These are phyloP conservation scores for Allacma fusca DNA, from an alignment of 2,888 invertebrate species.

Conservation along the genomic window DNA sequence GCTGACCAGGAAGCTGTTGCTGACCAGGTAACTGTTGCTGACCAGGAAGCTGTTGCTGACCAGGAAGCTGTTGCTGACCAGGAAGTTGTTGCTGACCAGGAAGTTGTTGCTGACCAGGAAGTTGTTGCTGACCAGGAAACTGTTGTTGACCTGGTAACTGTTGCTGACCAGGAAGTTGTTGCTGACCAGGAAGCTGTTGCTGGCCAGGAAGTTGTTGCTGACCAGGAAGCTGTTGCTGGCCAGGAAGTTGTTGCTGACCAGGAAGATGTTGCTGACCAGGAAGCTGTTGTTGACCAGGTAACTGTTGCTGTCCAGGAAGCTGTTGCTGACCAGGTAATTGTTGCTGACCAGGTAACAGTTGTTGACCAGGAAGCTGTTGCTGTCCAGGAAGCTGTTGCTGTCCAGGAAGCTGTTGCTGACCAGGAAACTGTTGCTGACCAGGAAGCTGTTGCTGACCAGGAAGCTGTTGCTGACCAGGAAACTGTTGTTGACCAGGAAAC, in stretches of 20 bases:
- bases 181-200: conserved; percentile 2
- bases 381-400: conserved; percentile 16
- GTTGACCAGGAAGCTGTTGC: not conserved
- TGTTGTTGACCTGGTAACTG: too few species aligned
- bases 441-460: not conserved
- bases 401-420: not conserved
- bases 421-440: conserved; percentile 6
- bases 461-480: conserved; percentile 10
- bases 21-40: too few species aligned
- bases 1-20: conserved; percentile 13
- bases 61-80: not conserved
- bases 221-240: not conserved
- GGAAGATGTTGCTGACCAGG: conserved; percentile 1
- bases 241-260: too few species aligned
- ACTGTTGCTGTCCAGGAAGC: not conserved
- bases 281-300: not conserved
- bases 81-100: too few species aligned
- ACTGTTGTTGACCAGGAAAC: too few species aligned
- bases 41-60: not conserved
- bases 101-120: too few species aligned
- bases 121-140: too few species aligned
- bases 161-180: conserved; percentile 4
- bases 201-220: not conserved
- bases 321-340: too few species aligned
- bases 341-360: too few species aligned